These are phyloP conservation scores for Bembecia ichneumoniformis DNA, from an alignment of 2,888 invertebrate species.

Conservation along the genomic window DNA sequence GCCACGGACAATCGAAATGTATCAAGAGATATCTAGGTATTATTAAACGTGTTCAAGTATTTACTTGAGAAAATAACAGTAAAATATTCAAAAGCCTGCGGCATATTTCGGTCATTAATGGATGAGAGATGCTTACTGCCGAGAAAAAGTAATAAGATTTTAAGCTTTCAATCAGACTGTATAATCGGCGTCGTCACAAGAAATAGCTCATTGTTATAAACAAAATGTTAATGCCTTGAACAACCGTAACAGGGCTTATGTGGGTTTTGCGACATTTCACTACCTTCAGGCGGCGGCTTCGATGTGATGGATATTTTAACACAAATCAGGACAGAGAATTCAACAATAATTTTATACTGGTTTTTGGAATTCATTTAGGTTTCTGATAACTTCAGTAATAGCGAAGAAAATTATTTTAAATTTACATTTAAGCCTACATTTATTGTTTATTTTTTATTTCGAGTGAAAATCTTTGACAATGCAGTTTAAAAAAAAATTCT, in stretches of 20 bases:
- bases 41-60: too few relatives aligned
- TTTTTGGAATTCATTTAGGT: too few relatives aligned
- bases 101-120: slow-evolving; percentile 16
- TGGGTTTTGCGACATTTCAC: slow-evolving; percentile 7
- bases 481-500: too few relatives aligned
- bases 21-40: too few relatives aligned
- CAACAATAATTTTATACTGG: not conserved
- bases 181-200: slow-evolving; percentile 27
- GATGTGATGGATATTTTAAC: not conserved
- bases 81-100: slow-evolving; percentile 24
- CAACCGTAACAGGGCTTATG: slow-evolving; percentile 7
- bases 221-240: slow-evolving; percentile 3
- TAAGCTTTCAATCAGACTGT: slow-evolving; percentile 43
- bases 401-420: too few relatives aligned
- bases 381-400: too few relatives aligned
- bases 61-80: slow-evolving; percentile 3
- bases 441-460: too few relatives aligned
- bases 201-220: slow-evolving; percentile 15
- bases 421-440: too few relatives aligned
- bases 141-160: slow-evolving; percentile 32
- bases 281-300: not conserved
- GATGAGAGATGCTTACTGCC: slow-evolving; percentile 13
- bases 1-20: too few relatives aligned
- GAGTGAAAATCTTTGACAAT: too few relatives aligned
- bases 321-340: not conserved